phyloP scores from a whole-genome alignment of 2,113 vertebrate genomes.

The Redunca redunca region DNA sequence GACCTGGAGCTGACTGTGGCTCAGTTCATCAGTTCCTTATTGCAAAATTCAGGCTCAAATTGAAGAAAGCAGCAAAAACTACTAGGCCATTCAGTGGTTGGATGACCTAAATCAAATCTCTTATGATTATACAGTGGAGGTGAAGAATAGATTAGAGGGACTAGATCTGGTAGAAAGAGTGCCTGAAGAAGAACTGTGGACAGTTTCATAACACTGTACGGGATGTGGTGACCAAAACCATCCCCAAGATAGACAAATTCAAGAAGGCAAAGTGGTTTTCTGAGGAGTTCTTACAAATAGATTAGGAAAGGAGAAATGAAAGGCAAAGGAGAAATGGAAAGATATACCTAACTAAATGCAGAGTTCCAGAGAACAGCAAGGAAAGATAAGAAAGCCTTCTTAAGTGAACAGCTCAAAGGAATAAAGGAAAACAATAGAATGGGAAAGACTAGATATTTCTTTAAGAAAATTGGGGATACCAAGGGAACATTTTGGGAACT shows the following conservation, averaged over 20 bases:
- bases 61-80: neutral
- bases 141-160: neutral
- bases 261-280: neutral
- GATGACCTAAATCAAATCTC: neutral
- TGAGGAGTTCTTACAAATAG: neutral
- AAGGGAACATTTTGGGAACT: neutral
- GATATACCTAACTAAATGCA: neutral
- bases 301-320: neutral
- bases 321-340: neutral
- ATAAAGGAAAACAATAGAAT: neutral
- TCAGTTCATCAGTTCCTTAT: neutral
- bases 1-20: neutral
- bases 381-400: neutral
- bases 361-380: neutral
- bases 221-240: neutral
- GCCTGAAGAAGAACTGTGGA: neutral
- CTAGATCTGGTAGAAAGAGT: neutral
- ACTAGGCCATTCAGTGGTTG: neutral
- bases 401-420: fast-evolving
- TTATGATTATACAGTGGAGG: neutral
- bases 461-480: neutral
- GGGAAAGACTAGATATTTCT: neutral
- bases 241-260: neutral
- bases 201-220: neutral
- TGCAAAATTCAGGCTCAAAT: neutral